Conservation (phyloP, 2,113 vertebrate genomes). For the Suncus etruscus region DNA sequence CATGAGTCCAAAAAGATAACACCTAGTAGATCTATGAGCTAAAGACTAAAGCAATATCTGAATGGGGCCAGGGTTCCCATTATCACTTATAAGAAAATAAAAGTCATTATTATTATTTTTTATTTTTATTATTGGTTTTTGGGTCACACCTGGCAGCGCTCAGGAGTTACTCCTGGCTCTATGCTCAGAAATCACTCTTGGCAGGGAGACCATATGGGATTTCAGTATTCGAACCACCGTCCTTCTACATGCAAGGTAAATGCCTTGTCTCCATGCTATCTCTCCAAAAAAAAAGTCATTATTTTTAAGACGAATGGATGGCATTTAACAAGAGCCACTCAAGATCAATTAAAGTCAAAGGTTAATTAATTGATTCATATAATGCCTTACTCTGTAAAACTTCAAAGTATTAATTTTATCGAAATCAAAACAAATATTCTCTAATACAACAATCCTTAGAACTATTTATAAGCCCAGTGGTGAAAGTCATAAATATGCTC, state of each 20-base stretch:
- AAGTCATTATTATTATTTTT: not conserved
- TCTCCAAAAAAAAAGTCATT: not conserved
- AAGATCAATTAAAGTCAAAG: slow-evolving; percentile 49
- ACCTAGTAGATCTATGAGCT: not conserved
- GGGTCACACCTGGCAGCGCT: too few relatives aligned
- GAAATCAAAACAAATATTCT: slow-evolving; percentile 67
- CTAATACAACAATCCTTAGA: slow-evolving; percentile 33
- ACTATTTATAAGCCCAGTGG: not conserved
- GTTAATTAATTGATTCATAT: slow-evolving; percentile 54
- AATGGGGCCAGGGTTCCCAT: not conserved
- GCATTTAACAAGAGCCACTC: not conserved
- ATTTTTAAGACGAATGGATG: not conserved
- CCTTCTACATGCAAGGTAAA: too few relatives aligned
- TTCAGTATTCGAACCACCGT: too few relatives aligned
- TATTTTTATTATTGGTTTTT: too few relatives aligned
- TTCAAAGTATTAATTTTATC: slow-evolving; percentile 71
- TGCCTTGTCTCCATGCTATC: too few relatives aligned
- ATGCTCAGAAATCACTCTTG: too few relatives aligned
- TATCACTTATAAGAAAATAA: not conserved
- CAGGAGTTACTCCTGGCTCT: too few relatives aligned
- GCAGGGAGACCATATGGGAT: too few relatives aligned
- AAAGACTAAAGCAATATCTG: not conserved
- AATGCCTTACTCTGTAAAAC: slow-evolving; percentile 55
- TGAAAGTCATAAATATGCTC: slow-evolving; percentile 47
- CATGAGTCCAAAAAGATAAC: not conserved